phyloP scores from a whole-genome alignment of 2,113 vertebrate genomes.

The Patagioenas fasciata region DNA sequence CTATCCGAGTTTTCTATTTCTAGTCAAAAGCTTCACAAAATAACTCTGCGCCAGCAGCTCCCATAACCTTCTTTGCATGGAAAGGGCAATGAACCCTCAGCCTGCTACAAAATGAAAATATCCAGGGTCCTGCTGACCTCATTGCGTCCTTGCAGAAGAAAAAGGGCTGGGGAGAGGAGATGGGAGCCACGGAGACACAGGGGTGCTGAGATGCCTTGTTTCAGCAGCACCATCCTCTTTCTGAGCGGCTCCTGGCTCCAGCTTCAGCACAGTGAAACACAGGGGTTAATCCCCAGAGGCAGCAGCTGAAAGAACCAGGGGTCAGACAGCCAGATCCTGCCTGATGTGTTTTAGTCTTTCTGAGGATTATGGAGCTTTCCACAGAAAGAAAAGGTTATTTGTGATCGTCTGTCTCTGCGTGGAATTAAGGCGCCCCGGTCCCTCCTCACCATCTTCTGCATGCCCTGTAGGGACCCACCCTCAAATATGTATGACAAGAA shows the following conservation, averaged over 20 bases:
- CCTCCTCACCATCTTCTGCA: neutral
- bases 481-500: neutral
- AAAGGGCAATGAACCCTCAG: neutral
- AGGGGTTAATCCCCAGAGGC: neutral
- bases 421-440: neutral
- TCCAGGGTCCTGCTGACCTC: neutral
- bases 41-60: slow-evolving; percentile 8
- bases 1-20: slow-evolving; percentile 29
- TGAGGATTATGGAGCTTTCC: slow-evolving; percentile 5
- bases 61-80: neutral
- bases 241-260: neutral
- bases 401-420: neutral
- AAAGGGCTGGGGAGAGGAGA: neutral
- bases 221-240: neutral
- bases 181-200: neutral
- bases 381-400: neutral
- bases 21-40: slow-evolving; percentile 31
- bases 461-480: neutral
- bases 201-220: neutral
- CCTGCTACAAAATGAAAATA: slow-evolving; percentile 7
- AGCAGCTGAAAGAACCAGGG: slow-evolving; percentile 9
- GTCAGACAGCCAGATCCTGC: neutral
- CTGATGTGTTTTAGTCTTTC: neutral
- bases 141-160: neutral
- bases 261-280: neutral